Percentiles rank a stretch among this genome's conserved stretches.
Evolutionary conservation across 2,888 invertebrate genomes (phyloP).

Genomic region (Psococerastis gibbosa): DNA sequence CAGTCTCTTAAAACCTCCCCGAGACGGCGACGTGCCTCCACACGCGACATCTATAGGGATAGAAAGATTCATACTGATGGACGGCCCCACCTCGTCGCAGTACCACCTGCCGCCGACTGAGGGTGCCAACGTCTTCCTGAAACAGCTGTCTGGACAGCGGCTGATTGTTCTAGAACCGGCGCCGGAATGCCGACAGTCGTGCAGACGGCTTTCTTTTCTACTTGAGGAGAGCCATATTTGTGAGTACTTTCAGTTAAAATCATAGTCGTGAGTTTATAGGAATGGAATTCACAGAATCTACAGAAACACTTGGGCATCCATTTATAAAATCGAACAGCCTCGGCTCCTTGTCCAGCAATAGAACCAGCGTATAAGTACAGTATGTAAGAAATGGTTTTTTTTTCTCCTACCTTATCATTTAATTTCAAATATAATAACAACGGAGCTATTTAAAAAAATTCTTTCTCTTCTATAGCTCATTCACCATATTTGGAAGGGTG

Average conservation of each 20-base stretch:
- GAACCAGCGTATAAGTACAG: too few relatives aligned
- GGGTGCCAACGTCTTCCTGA: slow-evolving; percentile 59
- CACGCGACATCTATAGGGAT: slow-evolving; percentile 32
- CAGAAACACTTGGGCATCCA: too few relatives aligned
- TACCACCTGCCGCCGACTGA: slow-evolving; percentile 62
- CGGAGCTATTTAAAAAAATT: too few relatives aligned
- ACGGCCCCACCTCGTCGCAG: slow-evolving; percentile 43
- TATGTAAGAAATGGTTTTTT: too few relatives aligned
- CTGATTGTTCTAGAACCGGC: slow-evolving; percentile 56
- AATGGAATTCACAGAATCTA: slow-evolving; percentile 1
- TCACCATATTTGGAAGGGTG: too few relatives aligned
- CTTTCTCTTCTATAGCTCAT: too few relatives aligned
- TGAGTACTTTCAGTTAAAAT: slow-evolving; percentile 33
- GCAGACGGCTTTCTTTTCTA: slow-evolving; percentile 48
- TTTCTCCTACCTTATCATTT: too few relatives aligned
- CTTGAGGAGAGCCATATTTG: slow-evolving; percentile 51
- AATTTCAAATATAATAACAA: too few relatives aligned
- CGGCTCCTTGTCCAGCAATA: slow-evolving; percentile 10
- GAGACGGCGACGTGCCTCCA: slow-evolving; percentile 24
- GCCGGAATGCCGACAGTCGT: slow-evolving; percentile 50
- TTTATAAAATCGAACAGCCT: slow-evolving; percentile 9
- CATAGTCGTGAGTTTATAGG: slow-evolving; percentile 1
- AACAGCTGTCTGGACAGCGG: slow-evolving; percentile 52
- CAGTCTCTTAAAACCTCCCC: slow-evolving; percentile 45
- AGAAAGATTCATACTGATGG: slow-evolving; percentile 56